Conservation (phyloP, 2,888 invertebrate species). For the Campoplex nolae region DNA sequence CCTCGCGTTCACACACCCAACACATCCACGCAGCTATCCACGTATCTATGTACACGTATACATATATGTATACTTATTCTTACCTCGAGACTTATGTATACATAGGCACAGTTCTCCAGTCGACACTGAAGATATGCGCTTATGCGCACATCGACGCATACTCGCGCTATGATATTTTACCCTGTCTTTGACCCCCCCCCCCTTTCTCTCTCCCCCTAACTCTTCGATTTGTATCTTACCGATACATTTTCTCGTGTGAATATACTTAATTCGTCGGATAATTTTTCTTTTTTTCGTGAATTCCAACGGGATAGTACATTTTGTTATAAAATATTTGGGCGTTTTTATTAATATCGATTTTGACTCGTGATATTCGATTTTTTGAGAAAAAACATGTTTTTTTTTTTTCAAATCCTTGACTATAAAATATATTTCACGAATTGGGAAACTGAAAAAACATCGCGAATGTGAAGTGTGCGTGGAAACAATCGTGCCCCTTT, state of each 20-base stretch:
- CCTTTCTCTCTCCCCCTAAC: not conserved
- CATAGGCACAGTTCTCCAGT: conserved; percentile 37
- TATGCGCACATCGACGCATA: conserved; percentile 62
- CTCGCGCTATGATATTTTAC: conserved; percentile 12
- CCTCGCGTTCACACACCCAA: conserved; percentile 35
- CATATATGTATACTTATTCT: conserved; percentile 10
- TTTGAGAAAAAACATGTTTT: not conserved
- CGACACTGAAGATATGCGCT: conserved; percentile 45
- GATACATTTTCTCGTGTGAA: not conserved
- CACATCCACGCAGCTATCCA: conserved; percentile 15
- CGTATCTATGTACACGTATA: conserved; percentile 3
- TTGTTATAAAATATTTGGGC: no score
- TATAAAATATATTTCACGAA: not conserved
- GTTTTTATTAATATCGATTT: not conserved
- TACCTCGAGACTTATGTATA: conserved; percentile 40
- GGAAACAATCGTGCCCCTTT: not conserved
- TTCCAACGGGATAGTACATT: not conserved
- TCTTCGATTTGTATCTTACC: conserved; percentile 17
- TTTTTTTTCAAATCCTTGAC: not conserved
- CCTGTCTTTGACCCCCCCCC: conserved; percentile 16
- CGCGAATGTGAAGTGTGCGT: not conserved
- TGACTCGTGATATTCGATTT: not conserved
- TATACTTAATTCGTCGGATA: conserved; percentile 7
- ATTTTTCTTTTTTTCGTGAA: conserved; percentile 25
- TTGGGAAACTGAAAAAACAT: not conserved